phyloP scores from a whole-genome alignment of 23 tunicate genomes.

The Phallusia fumigata region DNA sequence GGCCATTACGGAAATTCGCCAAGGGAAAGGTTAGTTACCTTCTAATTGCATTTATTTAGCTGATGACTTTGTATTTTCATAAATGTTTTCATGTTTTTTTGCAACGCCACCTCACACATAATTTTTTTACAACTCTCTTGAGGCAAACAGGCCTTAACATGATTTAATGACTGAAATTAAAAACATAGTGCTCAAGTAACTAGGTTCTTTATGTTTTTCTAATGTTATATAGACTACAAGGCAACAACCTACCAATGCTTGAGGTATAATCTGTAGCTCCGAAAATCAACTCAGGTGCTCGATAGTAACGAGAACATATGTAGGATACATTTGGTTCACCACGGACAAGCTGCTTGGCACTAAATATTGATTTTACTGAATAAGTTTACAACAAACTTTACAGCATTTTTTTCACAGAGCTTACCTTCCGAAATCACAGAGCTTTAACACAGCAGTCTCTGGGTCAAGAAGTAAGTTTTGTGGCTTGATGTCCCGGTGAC shows the following conservation, averaged over 20 bases:
- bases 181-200: no score
- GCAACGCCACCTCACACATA: no score
- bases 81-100: no score
- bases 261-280: constrained; percentile 99
- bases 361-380: constrained; percentile 13
- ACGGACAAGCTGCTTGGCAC: constrained; percentile 91
- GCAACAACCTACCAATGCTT: constrained; percentile 65
- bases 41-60: no score
- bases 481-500: constrained; percentile 99
- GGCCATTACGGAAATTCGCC: no score
- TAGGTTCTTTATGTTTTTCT: background rate
- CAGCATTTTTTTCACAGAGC: background rate
- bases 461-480: constrained; percentile 96
- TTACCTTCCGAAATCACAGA: constrained; percentile 99
- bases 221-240: no score
- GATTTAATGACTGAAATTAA: no score
- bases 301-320: constrained; percentile 98
- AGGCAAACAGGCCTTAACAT: no score
- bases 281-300: constrained; percentile 98
- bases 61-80: no score
- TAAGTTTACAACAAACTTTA: background rate
- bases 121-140: no score
- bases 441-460: constrained; percentile 91
- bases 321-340: constrained; percentile 99
- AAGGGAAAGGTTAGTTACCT: no score